Evolutionary conservation across 2,113 vertebrate species (phyloP).

Genomic region (Macroglossus sobrinus): DNA sequence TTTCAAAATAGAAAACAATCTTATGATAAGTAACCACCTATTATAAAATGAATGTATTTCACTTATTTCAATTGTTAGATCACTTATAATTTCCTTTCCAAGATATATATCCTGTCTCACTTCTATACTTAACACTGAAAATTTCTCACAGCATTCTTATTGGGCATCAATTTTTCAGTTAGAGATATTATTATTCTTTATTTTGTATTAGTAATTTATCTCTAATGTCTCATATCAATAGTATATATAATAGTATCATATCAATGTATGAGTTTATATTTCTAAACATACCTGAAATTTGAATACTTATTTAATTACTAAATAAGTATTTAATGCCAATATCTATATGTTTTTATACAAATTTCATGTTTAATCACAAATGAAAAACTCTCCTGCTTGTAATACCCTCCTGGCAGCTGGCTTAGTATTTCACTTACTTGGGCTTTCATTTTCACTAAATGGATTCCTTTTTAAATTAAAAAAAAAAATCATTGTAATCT

Average conservation of each 20-base stretch:
- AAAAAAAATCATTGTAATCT: neutral
- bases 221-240: neutral
- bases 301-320: neutral
- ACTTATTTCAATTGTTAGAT: neutral
- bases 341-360: neutral
- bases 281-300: neutral
- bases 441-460: conserved; percentile 28
- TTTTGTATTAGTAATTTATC: neutral
- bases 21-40: neutral
- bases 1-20: neutral
- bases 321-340: neutral
- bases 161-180: neutral
- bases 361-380: conserved; percentile 10
- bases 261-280: neutral
- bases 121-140: neutral
- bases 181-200: conserved; percentile 4
- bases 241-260: neutral
- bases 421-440: neutral
- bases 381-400: neutral
- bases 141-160: neutral
- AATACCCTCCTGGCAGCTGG: neutral
- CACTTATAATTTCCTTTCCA: neutral
- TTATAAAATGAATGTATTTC: neutral
- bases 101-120: neutral
- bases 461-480: conserved; percentile 14